phyloP scores from a whole-genome alignment of 2,888 invertebrate genomes.

The Seira musarum region DNA sequence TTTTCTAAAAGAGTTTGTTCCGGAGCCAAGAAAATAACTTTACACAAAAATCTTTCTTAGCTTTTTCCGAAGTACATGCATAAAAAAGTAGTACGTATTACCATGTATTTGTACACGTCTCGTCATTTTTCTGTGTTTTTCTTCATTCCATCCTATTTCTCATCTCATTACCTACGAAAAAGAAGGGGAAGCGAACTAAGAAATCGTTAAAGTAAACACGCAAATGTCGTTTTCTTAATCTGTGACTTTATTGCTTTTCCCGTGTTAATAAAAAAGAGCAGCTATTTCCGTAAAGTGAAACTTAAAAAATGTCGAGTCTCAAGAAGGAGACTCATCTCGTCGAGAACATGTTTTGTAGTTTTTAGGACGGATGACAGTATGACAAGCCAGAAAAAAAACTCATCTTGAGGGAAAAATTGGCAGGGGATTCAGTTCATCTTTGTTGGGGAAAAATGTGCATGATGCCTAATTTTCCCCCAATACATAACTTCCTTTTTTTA shows the following conservation, averaged over 20 bases:
- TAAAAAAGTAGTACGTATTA: slow-evolving; percentile 11
- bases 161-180: slow-evolving; percentile 1
- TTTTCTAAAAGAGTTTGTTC: background rate
- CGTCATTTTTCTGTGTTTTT: background rate
- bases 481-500: too few relatives aligned
- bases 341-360: slow-evolving; percentile 25
- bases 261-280: too few relatives aligned
- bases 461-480: too few relatives aligned
- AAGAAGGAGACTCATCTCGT: too few relatives aligned
- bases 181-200: background rate
- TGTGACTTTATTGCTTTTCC: slow-evolving; percentile 21
- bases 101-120: background rate
- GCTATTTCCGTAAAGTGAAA: slow-evolving; percentile 9
- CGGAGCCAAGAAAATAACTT: background rate
- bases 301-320: background rate
- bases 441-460: too few relatives aligned
- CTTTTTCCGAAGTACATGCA: background rate
- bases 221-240: slow-evolving; percentile 22
- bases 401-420: too few relatives aligned
- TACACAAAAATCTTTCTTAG: background rate
- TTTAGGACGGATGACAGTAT: slow-evolving; percentile 20
- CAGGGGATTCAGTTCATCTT: too few relatives aligned
- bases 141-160: slow-evolving; percentile 1
- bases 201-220: slow-evolving; percentile 20
- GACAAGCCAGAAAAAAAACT: too few relatives aligned